phyloP scores from a whole-genome alignment of 2,797 vertebrate species.

The Pseudochirops corinnae region DNA sequence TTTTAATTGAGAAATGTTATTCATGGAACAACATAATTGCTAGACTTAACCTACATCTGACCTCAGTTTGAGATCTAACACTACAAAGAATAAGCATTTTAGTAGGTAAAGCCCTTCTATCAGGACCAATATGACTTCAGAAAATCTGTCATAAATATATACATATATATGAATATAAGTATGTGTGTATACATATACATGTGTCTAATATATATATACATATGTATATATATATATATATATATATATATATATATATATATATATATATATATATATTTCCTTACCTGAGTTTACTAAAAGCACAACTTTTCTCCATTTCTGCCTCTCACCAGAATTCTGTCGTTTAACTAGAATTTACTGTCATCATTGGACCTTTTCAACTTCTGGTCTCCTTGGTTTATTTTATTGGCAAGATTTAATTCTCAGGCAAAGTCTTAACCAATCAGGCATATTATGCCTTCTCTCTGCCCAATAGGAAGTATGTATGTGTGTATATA shows the following conservation, averaged over 20 bases:
- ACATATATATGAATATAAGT: background rate
- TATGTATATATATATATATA: background rate
- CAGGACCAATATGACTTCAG: background rate
- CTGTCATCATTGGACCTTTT: background rate
- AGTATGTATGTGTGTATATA: background rate
- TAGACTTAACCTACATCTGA: slow-evolving; percentile 8
- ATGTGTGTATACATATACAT: background rate
- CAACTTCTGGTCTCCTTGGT: background rate
- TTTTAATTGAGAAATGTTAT: slow-evolving; percentile 13
- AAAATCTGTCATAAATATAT: background rate
- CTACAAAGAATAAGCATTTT: background rate
- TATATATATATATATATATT: background rate
- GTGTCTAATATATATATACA: background rate
- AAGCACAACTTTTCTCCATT: background rate
- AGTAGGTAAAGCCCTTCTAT: background rate
- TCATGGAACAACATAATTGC: background rate
- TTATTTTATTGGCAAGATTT: background rate
- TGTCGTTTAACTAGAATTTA: background rate
- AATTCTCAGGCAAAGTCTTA: background rate
- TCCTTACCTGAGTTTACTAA: background rate
- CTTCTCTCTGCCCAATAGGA: background rate
- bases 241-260: background rate
- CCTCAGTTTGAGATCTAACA: background rate
- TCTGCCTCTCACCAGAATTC: background rate
- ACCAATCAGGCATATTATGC: background rate